A percentile compares a stretch with the other conserved stretches of the same genome.
Conservation (phyloP, 2,888 invertebrate genomes). For the Pristionchus mayeri region DNA sequence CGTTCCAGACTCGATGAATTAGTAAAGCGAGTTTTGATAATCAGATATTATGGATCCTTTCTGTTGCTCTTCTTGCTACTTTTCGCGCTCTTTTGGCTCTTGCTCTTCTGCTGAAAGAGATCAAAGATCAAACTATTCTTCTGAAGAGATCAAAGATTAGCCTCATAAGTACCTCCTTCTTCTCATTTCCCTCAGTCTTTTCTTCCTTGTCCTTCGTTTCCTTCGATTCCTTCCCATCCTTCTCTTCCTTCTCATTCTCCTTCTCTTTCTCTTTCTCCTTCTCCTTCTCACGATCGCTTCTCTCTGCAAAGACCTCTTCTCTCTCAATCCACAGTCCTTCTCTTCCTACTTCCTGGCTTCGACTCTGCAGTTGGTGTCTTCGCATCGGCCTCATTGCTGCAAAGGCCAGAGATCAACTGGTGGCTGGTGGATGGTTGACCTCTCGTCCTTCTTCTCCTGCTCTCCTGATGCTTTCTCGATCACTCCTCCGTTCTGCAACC, state of each 20-base stretch:
- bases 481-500: background rate
- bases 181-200: background rate
- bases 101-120: background rate
- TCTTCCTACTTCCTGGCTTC: background rate
- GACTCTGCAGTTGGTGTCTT: background rate
- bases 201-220: no score
- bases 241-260: background rate
- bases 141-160: background rate
- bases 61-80: slow-evolving; percentile 27
- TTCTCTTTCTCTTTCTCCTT: background rate
- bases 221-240: no score
- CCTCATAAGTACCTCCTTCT: background rate
- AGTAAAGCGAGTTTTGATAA: background rate
- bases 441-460: slow-evolving; percentile 7
- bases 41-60: background rate
- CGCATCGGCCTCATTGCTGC: background rate
- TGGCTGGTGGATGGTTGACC: background rate
- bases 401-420: background rate
- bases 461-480: background rate
- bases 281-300: background rate
- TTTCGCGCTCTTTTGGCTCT: slow-evolving; percentile 18
- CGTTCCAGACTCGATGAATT: slow-evolving; percentile 10
- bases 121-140: background rate
- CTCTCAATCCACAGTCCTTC: background rate
- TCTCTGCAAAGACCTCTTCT: background rate